phyloP scores from a whole-genome alignment of 2,113 vertebrate genomes.

The Hemicordylus capensis region DNA sequence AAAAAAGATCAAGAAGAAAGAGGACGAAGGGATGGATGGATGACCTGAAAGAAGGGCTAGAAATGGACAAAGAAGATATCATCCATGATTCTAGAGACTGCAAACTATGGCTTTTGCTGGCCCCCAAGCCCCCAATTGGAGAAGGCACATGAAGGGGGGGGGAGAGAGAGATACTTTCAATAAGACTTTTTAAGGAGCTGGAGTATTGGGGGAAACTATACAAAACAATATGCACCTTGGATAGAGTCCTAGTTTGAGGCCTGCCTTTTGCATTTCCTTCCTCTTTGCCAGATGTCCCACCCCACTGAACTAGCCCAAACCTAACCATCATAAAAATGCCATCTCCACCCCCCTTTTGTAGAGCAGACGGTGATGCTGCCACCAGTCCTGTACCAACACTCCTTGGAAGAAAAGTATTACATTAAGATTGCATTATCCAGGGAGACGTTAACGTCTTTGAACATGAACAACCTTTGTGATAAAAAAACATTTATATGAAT shows the following conservation, averaged over 20 bases:
- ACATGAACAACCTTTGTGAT: not conserved
- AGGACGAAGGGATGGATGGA: too few relatives aligned
- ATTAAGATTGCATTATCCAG: not conserved
- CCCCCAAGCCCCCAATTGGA: too few relatives aligned
- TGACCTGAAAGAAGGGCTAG: too few relatives aligned
- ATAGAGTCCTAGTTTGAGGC: not conserved
- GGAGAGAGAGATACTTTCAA: too few relatives aligned
- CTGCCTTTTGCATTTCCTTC: not conserved
- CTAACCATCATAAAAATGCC: not conserved
- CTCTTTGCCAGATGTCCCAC: not conserved
- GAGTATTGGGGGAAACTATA: not conserved
- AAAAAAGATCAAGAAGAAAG: too few relatives aligned
- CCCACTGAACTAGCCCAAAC: not conserved
- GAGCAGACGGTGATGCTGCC: not conserved
- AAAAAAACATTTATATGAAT: not conserved
- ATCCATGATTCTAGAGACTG: too few relatives aligned
- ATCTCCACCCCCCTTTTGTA: not conserved
- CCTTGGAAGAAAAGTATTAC: not conserved
- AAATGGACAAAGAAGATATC: too few relatives aligned
- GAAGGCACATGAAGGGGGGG: too few relatives aligned
- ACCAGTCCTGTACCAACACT: not conserved
- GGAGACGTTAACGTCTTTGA: not conserved
- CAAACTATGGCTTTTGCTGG: too few relatives aligned
- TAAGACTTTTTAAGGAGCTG: not conserved
- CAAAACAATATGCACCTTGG: not conserved